Base-by-base conservation (phyloP, 2,113 vertebrate species). In the Phalacrocorax brasilianus region DNA sequence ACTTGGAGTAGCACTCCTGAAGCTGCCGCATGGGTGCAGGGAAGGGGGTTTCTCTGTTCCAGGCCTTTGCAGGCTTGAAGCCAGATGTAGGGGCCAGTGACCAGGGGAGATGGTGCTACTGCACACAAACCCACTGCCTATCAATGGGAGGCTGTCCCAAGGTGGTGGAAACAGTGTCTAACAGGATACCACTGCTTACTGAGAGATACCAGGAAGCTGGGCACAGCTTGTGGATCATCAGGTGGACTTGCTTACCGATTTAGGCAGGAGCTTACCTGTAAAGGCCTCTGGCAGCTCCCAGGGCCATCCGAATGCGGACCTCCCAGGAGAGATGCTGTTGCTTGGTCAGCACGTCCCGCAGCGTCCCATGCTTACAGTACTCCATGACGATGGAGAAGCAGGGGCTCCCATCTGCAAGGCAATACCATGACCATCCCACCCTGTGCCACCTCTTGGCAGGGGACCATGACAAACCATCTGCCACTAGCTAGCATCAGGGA, bases 381-480 rank as follows among this genome's bases (percentile, higher is more conserved):
- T 99, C 99, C 97, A 98, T 99, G 88, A 99, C 84, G 2, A 99
- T 98, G 80, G 99, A 98, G 97, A 98, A 99, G 30, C 97, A 95
- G 44, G 98, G 98, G 3, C 83, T 97, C 8, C 92, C 93, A 11
- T 96, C 99, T 99, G 59, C 50, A 75, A 93, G 28, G 72, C n/a
- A 83, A 76, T 80, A 47, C 45, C 32, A 21, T 67, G 38, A 72
- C 24, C 23, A 40, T n/a, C 50, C 65, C 30, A 14, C 40, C 50
- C 71, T 22, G 42, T 61, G 63, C 61, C 82, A 71, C 32, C n/a
- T 76, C 78, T 13, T 22, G 21, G 62, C 53, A 89, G 66, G 30
- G 18, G 23, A 53, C 30, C 66, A 56, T 1, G 3, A 28, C 32
- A 53, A 81, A 14, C 47, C 4, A 1, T 2, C 28, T 58, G 44